Conservation (phyloP, 2,113 vertebrate genomes). For the Cyanoramphus novaezelandiae region DNA sequence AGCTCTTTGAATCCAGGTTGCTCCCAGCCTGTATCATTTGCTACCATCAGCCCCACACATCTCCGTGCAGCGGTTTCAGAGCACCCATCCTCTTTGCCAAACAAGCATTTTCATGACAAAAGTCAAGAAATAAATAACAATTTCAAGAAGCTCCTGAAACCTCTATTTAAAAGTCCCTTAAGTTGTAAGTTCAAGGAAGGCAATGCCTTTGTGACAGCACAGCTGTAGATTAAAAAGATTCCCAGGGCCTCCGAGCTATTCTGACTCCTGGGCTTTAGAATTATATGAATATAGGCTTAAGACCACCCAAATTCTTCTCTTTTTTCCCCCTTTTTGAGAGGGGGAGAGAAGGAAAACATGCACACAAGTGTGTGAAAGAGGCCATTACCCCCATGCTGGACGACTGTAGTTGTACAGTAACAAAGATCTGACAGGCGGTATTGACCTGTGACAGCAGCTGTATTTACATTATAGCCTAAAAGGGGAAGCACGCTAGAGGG, state of each 20-base stretch:
- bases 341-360: neutral
- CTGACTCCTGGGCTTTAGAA: constrained; percentile 43
- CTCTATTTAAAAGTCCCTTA: constrained; percentile 53
- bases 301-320: constrained; percentile 40
- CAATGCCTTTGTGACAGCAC: constrained; percentile 14
- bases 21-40: neutral
- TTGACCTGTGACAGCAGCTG: constrained; percentile 39
- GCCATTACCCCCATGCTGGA: neutral
- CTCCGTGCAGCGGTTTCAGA: neutral
- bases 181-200: constrained; percentile 43
- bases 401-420: constrained; percentile 53
- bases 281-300: constrained; percentile 50
- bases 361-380: neutral
- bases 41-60: neutral
- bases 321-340: neutral
- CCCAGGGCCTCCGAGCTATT: constrained; percentile 13
- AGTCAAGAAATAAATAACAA: constrained; percentile 51
- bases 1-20: neutral
- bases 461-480: constrained; percentile 40
- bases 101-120: constrained; percentile 33
- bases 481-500: neutral
- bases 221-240: constrained; percentile 51
- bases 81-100: neutral
- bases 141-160: constrained; percentile 27
- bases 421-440: neutral